These are phyloP conservation scores for Myzus persicae DNA, from an alignment of 1,140 invertebrate genomes.

Conservation along the genomic window DNA sequence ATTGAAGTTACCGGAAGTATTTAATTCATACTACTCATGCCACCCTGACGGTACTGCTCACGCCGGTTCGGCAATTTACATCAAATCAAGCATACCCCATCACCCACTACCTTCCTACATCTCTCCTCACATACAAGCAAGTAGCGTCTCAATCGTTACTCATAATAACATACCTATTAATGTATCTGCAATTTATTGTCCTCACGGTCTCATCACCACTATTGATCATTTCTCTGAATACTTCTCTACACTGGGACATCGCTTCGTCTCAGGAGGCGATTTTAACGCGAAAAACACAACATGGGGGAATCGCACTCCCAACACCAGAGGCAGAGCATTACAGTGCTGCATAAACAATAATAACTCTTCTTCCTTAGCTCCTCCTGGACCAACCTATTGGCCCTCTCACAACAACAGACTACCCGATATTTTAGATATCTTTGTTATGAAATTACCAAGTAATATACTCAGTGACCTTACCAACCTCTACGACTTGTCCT, in stretches of 20 bases:
- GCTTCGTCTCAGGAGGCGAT: conserved; percentile 10
- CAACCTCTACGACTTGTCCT: conserved; percentile 31
- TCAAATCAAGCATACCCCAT: conserved; percentile 50
- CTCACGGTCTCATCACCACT: background rate
- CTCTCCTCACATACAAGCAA: conserved; percentile 42
- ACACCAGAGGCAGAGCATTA: conserved; percentile 34
- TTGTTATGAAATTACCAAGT: conserved; percentile 37
- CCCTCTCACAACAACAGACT: conserved; percentile 15
- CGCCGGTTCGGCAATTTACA: conserved; percentile 45
- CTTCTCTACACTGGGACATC: conserved; percentile 31
- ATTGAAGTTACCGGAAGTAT: too few species aligned
- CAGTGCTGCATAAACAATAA: conserved; percentile 41
- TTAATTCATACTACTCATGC: conserved; percentile 11
- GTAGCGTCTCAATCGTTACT: background rate
- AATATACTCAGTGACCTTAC: conserved; percentile 22
- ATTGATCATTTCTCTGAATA: background rate
- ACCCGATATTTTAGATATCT: conserved; percentile 33
- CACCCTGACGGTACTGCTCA: conserved; percentile 44
- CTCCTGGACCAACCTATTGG: background rate
- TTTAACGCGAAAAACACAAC: conserved; percentile 27
- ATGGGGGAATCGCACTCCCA: conserved; percentile 16
- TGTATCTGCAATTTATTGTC: conserved; percentile 14
- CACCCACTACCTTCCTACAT: conserved; percentile 1
- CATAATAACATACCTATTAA: conserved; percentile 31
- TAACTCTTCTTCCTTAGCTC: conserved; percentile 25